phyloP scores from a whole-genome alignment of 2,113 vertebrate genomes.

The Herpetotheres cachinnans region DNA sequence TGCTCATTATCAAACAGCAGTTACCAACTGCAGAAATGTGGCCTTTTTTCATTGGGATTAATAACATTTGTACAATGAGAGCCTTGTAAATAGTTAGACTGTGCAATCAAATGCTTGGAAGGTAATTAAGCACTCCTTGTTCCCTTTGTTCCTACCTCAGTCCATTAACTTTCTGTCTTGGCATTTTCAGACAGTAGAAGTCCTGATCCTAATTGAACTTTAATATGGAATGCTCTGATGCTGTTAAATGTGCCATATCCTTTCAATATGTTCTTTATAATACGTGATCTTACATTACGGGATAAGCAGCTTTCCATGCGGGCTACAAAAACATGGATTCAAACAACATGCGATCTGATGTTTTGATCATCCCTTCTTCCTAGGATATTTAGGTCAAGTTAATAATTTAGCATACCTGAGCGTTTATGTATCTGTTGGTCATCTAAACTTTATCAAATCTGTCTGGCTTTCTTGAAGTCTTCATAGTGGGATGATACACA shows the following conservation, averaged over 20 bases:
- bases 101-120: conserved; percentile 11
- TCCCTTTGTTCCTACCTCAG: conserved; percentile 66
- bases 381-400: neutral
- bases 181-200: conserved; percentile 60
- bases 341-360: neutral
- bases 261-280: conserved; percentile 20
- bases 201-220: conserved; percentile 75
- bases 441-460: neutral
- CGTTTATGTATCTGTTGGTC: neutral
- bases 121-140: conserved; percentile 67
- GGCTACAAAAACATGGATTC: neutral
- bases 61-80: neutral
- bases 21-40: neutral
- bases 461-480: neutral
- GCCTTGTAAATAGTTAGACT: neutral
- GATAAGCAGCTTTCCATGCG: neutral
- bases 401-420: conserved; percentile 33
- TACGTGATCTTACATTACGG: neutral
- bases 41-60: neutral
- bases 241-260: conserved; percentile 72
- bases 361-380: conserved; percentile 40
- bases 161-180: conserved; percentile 56
- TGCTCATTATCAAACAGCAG: neutral
- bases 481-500: neutral
- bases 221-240: conserved; percentile 73